Base-by-base conservation (phyloP, 1,140 invertebrate species). In the Anastrepha ludens region DNA sequence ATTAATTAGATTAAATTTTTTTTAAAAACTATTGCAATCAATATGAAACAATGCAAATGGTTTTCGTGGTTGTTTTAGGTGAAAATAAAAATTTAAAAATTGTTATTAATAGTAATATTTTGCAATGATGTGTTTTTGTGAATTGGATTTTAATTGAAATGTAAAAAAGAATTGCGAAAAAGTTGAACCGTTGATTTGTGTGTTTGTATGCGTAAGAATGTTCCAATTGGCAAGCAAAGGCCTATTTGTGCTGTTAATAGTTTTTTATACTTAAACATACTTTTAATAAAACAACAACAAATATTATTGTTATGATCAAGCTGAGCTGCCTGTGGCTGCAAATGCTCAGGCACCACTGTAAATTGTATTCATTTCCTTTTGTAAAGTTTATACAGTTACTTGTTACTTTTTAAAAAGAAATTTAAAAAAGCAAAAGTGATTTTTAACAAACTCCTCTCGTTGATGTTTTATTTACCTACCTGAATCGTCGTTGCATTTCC, bases 321-420 rank as follows among this genome's bases (percentile, higher is more conserved):
- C 65, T 15, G 65, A 44, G 29, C 9, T 70, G 65, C 65, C 13
- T 70, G 39, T 41, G 65, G 39, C 29, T 29, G 15, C 8, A 70
- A 70, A 11, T 55, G 50, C 41, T 11, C n/a, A 7, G 29, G 64
- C 64, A 39, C 7, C 70, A 29, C 17, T 47, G 70, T 74, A 41
- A 44, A 74, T 50, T 47, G 74, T 55, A 81, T 81, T 81, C n/a
- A 81, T 81, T 55, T 81, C 74, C 74, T 81, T 78, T 81, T 81
- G 47, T 81, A 81, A 29, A 58, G 74, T 81, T 81, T 55, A 81
- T 81, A 81, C 20, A 81, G 74, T 81, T 81, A 81, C 47, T 81
- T 81, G 74, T 81, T 81, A 81, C 17, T 81, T 81, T 81, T 55
- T 55, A 55, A 81, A 81, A 81, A 55, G 74, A 81, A 55, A 81